Percentiles rank a stretch among this genome's conserved stretches.
Conservation (phyloP, 2,113 vertebrate species). For the Podarcis cretensis region DNA sequence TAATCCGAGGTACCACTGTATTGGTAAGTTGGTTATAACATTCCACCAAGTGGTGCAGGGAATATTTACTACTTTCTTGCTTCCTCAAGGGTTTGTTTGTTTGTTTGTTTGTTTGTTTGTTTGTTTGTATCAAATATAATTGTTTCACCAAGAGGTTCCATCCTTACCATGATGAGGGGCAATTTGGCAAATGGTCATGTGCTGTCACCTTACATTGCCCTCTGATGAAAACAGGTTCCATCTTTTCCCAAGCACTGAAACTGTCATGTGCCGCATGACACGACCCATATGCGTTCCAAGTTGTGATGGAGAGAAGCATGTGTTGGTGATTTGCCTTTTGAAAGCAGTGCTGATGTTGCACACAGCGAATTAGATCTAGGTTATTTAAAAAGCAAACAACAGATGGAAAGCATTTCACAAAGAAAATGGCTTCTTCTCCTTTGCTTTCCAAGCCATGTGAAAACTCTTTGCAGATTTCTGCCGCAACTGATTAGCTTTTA, state of each 20-base stretch:
- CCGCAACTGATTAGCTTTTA: neutral
- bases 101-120: too few species aligned
- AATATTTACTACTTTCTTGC: too few species aligned
- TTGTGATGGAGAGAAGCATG: neutral
- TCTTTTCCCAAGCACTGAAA: slow-evolving; percentile 16
- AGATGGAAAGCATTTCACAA: slow-evolving; percentile 61
- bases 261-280: slow-evolving; percentile 9
- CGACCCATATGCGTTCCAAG: neutral
- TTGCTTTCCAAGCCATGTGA: slow-evolving; percentile 23
- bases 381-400: slow-evolving; percentile 52
- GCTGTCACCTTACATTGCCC: neutral
- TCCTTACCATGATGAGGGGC: too few species aligned
- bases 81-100: neutral
- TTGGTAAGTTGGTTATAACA: neutral
- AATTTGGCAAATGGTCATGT: neutral
- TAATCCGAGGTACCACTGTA: too few species aligned
- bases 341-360: slow-evolving; percentile 41
- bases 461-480: slow-evolving; percentile 30
- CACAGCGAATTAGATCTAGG: slow-evolving; percentile 55
- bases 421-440: slow-evolving; percentile 29
- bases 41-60: neutral
- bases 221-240: neutral
- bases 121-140: too few species aligned
- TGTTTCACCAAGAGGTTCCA: neutral
- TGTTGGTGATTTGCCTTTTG: slow-evolving; percentile 39